Conservation (phyloP, 2,797 vertebrate genomes). For the Rallus crepitans region DNA sequence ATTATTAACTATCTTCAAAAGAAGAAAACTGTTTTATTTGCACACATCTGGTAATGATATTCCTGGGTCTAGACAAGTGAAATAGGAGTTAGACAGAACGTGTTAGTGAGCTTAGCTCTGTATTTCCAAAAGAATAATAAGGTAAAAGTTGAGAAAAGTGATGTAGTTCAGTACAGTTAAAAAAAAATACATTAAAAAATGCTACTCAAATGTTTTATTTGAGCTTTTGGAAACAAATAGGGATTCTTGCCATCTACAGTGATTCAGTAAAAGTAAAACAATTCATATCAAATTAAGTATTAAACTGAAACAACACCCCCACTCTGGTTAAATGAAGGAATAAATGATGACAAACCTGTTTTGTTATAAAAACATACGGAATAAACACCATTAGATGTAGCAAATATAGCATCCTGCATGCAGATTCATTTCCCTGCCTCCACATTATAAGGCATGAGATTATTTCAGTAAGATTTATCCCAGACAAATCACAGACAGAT, state of each 20-base stretch:
- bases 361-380: background rate
- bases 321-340: background rate
- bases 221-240: background rate
- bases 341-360: background rate
- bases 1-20: conserved; percentile 15
- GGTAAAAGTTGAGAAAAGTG: background rate
- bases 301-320: background rate
- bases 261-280: background rate
- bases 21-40: conserved; percentile 1
- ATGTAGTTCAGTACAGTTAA: background rate
- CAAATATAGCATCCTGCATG: background rate
- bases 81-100: background rate
- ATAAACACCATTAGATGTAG: background rate
- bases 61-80: background rate
- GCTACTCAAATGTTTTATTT: background rate
- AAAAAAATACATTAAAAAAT: background rate
- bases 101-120: background rate
- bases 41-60: conserved; percentile 7
- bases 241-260: background rate
- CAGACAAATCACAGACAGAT: background rate
- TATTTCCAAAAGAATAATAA: background rate
- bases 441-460: background rate
- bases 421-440: background rate
- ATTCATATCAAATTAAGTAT: background rate
- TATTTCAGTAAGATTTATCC: background rate